These are phyloP conservation scores for Ptychadena robeensis DNA, from an alignment of 2,797 vertebrate genomes.

Conservation along the genomic window DNA sequence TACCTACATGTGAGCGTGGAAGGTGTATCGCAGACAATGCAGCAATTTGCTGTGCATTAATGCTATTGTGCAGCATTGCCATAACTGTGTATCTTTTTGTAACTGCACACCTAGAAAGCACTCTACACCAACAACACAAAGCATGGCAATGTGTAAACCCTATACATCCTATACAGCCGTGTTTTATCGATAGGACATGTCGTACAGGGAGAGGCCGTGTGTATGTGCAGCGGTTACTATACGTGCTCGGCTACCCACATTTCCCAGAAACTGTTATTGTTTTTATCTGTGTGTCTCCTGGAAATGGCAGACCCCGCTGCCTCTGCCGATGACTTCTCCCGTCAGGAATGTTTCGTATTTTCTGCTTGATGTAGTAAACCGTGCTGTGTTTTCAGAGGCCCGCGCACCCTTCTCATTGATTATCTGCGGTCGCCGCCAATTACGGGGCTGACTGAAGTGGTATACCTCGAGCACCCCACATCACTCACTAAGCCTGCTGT, in stretches of 20 bases:
- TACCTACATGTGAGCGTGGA: too few species aligned
- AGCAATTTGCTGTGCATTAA: too few species aligned
- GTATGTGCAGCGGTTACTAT: not conserved
- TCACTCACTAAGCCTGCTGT: not conserved
- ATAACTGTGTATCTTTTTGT: too few species aligned
- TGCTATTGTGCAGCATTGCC: too few species aligned
- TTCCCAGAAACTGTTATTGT: constrained; percentile 34
- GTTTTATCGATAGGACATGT: too few species aligned
- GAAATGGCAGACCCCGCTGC: constrained; percentile 21
- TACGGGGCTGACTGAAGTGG: constrained; percentile 44
- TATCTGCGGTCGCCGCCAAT: constrained; percentile 55
- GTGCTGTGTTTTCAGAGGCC: constrained; percentile 27
- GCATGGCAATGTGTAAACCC: too few species aligned
- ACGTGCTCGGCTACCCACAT: constrained; percentile 4
- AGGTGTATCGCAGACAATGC: too few species aligned
- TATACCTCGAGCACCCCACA: not conserved
- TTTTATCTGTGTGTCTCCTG: constrained; percentile 5
- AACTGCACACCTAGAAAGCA: too few species aligned
- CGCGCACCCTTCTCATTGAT: constrained; percentile 51
- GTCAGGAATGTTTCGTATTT: constrained; percentile 52
- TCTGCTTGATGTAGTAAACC: constrained; percentile 39
- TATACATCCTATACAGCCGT: too few species aligned
- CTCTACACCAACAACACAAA: too few species aligned
- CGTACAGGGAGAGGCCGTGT: too few species aligned
- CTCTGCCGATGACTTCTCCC: constrained; percentile 13